Evolutionary conservation across 2,113 vertebrate species (phyloP).

Genomic region (Tringa solitaria): DNA sequence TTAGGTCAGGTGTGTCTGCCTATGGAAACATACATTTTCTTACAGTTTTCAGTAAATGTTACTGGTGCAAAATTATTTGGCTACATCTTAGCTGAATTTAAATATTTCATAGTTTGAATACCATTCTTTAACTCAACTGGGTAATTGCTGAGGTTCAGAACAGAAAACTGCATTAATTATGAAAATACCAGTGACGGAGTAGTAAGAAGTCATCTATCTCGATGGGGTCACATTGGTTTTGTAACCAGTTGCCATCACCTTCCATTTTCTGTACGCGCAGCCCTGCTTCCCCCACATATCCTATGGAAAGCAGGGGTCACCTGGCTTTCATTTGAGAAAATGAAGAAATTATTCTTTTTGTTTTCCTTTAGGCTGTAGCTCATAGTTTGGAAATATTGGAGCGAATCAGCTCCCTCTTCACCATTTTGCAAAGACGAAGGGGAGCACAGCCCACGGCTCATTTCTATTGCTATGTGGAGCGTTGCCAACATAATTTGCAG

Average conservation of each 20-base stretch:
- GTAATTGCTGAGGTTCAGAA: not conserved
- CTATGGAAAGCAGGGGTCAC: not conserved
- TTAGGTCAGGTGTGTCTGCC: conserved; percentile 68
- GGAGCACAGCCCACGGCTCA: not conserved
- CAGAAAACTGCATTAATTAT: not conserved
- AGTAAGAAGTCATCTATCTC: not conserved
- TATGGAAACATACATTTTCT: conserved; percentile 53
- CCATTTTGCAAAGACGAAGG: not conserved
- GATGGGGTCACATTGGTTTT: not conserved
- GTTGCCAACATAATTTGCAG: not conserved
- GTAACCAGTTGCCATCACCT: not conserved
- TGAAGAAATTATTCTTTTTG: not conserved
- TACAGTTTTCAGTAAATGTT: conserved; percentile 6
- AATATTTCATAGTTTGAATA: conserved; percentile 2
- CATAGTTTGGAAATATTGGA: not conserved
- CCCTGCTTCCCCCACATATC: not conserved
- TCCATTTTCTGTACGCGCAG: not conserved
- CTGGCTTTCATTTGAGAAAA: not conserved
- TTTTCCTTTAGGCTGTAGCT: not conserved
- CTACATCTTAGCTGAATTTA: not conserved
- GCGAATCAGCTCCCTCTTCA: not conserved
- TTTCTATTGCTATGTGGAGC: not conserved
- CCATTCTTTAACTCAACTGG: not conserved
- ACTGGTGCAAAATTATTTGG: not conserved
- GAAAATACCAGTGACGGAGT: not conserved